These are phyloP conservation scores for Nanorana parkeri DNA, from an alignment of 2,113 vertebrate genomes.

Conservation along the genomic window DNA sequence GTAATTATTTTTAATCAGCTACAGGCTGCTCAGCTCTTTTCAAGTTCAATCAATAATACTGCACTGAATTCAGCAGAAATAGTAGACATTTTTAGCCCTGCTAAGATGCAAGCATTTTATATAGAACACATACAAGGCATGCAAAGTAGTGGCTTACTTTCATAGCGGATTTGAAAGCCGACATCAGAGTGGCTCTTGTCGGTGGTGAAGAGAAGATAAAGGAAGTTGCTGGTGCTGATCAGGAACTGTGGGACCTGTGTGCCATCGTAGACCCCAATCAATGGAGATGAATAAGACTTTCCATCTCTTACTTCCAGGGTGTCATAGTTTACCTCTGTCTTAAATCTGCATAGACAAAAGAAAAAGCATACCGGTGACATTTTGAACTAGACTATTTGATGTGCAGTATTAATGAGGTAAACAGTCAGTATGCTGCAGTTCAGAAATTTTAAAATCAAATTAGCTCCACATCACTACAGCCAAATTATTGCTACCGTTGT, in stretches of 20 bases:
- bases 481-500: no score
- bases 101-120: not conserved
- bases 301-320: slow-evolving; percentile 94
- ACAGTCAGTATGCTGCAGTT: no score
- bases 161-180: slow-evolving; percentile 96
- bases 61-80: slow-evolving; percentile 1
- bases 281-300: slow-evolving; percentile 86
- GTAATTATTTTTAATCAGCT: slow-evolving; percentile 43
- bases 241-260: slow-evolving; percentile 99
- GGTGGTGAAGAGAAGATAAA: slow-evolving; percentile 93
- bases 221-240: slow-evolving; percentile 96
- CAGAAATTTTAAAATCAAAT: no score
- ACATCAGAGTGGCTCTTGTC: slow-evolving; percentile 98
- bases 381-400: not conserved
- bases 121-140: not conserved
- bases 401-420: no score
- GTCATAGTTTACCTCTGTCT: slow-evolving; percentile 97
- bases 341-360: slow-evolving; percentile 77
- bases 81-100: not conserved
- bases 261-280: slow-evolving; percentile 95
- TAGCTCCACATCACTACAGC: no score
- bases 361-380: not conserved
- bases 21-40: not conserved
- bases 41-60: not conserved
- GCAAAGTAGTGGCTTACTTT: slow-evolving; percentile 83